Evolutionary conservation across 1,140 invertebrate genomes (phyloP), one percentile per base, ranked within the genome.

Genomic region (Dendrolimus kikuchii): DNA sequence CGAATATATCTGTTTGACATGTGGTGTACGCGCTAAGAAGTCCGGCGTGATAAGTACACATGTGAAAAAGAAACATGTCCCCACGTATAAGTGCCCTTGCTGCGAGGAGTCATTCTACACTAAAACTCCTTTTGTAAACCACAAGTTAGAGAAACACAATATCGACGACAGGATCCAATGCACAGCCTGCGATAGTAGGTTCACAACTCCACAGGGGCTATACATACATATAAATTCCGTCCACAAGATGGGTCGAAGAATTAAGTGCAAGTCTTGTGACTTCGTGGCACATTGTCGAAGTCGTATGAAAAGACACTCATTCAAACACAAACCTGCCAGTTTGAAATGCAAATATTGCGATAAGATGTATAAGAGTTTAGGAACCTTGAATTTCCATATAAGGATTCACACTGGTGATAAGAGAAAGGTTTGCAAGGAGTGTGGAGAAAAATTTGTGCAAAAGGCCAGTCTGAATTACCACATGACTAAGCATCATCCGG

Each of bases 361-460:
- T 49, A 86, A 82, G 51, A 68, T 76, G 7, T 84, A 79, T 52
- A 72, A 74, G 64, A 88, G 66, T 75, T 90, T 75, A 58, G 73
- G 70, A 0, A 82, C 70, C 0, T 48, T 84, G 49, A 67, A 93
- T 66, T 92, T 95, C 46, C 94, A 96, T 60, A 88, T 92, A 67
- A 87, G 92, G 7, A 94, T 94, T 66, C 94, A 96, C 64, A 93
- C 92, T 0, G 92, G 93, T 0, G 92, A 93, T 50, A 94, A 94
- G 64, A 91, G 93, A 5, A 95, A 91, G 62, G 71, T 90, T 1
- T 96, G 95, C 62, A 92, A 92, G 69, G 89, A 94, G 4, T 96
- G 95, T 64, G 92, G 93, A 0, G 94, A 95, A 77, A 90, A 91
- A 10, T 95, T 96, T 60, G 89, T 89, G 3, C 90, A 90, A 47